These are phyloP conservation scores for Camponotus floridanus DNA, from an alignment of 1,140 invertebrate species.

Conservation along the genomic window DNA sequence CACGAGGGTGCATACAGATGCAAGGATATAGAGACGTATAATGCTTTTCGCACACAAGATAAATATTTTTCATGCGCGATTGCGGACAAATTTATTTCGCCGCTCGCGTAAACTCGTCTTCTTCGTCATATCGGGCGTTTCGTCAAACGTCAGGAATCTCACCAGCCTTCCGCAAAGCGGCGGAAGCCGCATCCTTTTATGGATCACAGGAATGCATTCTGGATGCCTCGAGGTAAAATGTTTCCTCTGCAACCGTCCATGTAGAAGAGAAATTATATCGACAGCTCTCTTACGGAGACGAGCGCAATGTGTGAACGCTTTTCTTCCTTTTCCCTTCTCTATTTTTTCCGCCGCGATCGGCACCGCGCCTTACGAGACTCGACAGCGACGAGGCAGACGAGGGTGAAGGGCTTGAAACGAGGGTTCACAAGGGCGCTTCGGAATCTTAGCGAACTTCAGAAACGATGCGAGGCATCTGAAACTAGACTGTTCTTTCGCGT, in stretches of 20 bases:
- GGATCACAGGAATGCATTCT: conserved; percentile 40
- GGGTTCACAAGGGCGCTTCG: conserved; percentile 16
- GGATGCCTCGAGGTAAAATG: conserved; percentile 46
- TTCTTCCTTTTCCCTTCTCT: conserved; percentile 8
- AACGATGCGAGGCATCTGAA: background rate
- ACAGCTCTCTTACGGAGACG: conserved; percentile 62
- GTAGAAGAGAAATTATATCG: conserved; percentile 62
- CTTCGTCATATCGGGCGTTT: conserved; percentile 37
- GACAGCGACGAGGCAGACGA: conserved; percentile 9
- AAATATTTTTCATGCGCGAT: conserved; percentile 57
- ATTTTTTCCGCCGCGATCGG: conserved; percentile 49
- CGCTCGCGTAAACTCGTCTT: conserved; percentile 2
- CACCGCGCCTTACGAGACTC: conserved; percentile 43
- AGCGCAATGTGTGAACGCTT: conserved; percentile 38
- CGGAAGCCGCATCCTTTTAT: conserved; percentile 40
- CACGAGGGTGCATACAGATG: background rate
- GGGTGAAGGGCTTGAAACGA: conserved; percentile 46
- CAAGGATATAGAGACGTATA: conserved; percentile 3
- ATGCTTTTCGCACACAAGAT: conserved; percentile 30
- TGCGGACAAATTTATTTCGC: conserved; percentile 46
- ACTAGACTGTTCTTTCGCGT: conserved; percentile 16
- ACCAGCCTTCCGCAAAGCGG: conserved; percentile 7
- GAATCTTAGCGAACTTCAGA: conserved; percentile 34
- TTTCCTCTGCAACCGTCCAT: conserved; percentile 48
- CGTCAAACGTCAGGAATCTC: conserved; percentile 58